These are phyloP conservation scores for Andricus quercusramuli DNA, from an alignment of 2,888 invertebrate genomes.

Conservation along the genomic window DNA sequence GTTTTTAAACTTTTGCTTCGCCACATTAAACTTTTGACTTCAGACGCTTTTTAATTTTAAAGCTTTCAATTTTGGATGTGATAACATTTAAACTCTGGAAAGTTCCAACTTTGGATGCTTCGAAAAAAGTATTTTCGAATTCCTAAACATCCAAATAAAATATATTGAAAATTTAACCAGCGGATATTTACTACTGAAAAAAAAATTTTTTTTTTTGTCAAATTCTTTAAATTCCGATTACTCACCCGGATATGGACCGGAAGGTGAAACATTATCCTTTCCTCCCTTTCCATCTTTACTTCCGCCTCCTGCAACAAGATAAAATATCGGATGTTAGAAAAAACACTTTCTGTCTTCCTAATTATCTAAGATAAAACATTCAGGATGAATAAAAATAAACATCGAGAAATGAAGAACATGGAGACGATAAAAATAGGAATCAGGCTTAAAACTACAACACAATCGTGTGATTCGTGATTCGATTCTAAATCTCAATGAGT, in stretches of 20 bases:
- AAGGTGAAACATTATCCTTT: slow-evolving; percentile 86
- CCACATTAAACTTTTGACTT: too few species aligned
- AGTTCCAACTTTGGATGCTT: background rate
- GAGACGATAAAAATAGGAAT: background rate
- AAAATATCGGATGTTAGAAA: slow-evolving; percentile 54
- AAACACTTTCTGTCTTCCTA: background rate
- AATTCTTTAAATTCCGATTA: slow-evolving; percentile 43
- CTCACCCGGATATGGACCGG: slow-evolving; percentile 81
- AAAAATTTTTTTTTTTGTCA: background rate
- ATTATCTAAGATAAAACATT: slow-evolving; percentile 24
- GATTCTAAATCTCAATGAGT: background rate
- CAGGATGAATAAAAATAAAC: background rate
- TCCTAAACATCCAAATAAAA: background rate
- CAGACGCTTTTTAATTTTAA: too few species aligned
- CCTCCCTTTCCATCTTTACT: slow-evolving; percentile 85
- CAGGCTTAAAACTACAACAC: background rate
- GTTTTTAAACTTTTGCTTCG: background rate
- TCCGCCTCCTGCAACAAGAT: slow-evolving; percentile 85
- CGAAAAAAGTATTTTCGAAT: background rate
- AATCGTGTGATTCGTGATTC: background rate
- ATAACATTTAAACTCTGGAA: too few species aligned
- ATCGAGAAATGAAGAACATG: background rate
- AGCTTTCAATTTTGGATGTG: too few species aligned
- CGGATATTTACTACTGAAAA: too few species aligned
- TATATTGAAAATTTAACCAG: too few species aligned